phyloP scores from a whole-genome alignment of 1,140 invertebrate genomes.

The Lycorma delicatula region DNA sequence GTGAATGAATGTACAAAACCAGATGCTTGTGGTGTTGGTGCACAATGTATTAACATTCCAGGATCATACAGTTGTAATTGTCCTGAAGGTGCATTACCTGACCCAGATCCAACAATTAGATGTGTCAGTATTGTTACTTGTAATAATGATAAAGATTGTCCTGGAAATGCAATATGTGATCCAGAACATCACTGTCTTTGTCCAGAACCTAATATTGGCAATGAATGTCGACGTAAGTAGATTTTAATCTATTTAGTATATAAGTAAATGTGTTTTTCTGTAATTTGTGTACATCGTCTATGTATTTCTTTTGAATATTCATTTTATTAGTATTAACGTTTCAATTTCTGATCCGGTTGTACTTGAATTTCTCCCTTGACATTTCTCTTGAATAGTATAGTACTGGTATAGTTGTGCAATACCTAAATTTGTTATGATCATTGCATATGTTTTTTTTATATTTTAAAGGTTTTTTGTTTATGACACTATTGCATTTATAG shows the following conservation, averaged over 20 bases:
- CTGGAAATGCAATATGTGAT: slow-evolving; percentile 82
- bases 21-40: slow-evolving; percentile 64
- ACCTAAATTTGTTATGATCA: no score
- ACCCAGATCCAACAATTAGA: slow-evolving; percentile 67
- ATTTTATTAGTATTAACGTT: no score
- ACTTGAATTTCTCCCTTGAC: no score
- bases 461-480: no score
- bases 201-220: slow-evolving; percentile 82
- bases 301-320: no score
- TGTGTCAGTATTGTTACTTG: slow-evolving; percentile 76
- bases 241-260: slow-evolving; percentile 3
- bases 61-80: slow-evolving; percentile 73
- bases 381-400: no score
- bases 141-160: slow-evolving; percentile 63
- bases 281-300: no score
- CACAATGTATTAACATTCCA: slow-evolving; percentile 65
- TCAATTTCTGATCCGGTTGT: no score
- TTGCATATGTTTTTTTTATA: no score
- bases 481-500: no score
- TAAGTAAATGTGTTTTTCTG: no score
- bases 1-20: slow-evolving; percentile 68
- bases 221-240: slow-evolving; percentile 84
- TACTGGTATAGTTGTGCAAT: no score
- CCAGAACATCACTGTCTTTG: slow-evolving; percentile 67
- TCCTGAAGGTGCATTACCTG: slow-evolving; percentile 66